Percentiles rank a stretch among this genome's conserved stretches.
Conservation (phyloP, 2,888 invertebrate species). For the Drymonia ruficornis region DNA sequence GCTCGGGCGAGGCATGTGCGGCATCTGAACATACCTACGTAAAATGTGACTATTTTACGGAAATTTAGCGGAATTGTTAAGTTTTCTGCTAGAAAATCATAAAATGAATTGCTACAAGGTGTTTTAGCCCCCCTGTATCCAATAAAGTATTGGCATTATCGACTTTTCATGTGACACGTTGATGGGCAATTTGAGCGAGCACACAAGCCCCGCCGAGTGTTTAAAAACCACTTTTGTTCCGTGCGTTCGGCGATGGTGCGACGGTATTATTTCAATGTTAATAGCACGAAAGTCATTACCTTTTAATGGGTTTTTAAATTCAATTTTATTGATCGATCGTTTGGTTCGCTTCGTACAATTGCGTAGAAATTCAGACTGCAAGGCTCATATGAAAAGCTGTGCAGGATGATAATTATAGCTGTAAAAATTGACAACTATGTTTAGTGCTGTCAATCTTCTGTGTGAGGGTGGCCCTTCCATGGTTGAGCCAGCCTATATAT, state of each 20-base stretch:
- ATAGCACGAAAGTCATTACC: not conserved
- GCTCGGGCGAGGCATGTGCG: no score
- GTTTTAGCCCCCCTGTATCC: no score
- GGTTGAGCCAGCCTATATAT: no score
- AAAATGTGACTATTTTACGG: no score
- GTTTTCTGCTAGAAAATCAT: no score
- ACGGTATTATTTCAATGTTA: not conserved
- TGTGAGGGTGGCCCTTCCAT: no score
- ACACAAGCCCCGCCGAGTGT: not conserved
- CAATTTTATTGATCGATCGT: slow-evolving; percentile 1
- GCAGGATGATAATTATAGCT: no score
- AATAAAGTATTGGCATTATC: not conserved
- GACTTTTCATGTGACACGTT: not conserved
- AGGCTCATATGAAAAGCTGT: not conserved
- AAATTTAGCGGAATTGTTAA: no score
- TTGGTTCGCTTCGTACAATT: not conserved
- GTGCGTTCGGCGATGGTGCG: not conserved
- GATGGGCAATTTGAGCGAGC: not conserved
- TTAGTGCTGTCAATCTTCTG: no score
- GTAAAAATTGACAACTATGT: no score
- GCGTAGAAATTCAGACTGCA: not conserved
- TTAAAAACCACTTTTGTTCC: slow-evolving; percentile 4
- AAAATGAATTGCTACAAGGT: no score
- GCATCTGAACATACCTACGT: no score
- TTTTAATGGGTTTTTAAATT: not conserved